Evolutionary conservation across 2,797 vertebrate species (phyloP).

Genomic region (Takifugu rubripes): DNA sequence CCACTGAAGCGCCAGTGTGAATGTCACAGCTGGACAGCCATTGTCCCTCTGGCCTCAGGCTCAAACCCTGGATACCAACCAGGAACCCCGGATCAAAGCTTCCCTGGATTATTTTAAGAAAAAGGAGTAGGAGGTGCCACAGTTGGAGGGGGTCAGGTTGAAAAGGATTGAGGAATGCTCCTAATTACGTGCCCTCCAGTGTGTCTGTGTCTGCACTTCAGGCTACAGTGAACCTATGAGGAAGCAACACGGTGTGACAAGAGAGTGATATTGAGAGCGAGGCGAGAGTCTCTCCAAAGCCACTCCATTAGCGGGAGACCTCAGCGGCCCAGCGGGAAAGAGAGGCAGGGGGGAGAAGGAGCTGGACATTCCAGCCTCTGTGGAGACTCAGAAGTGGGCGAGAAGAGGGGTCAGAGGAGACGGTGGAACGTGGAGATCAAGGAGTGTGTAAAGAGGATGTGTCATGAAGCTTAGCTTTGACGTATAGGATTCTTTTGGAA

Average conservation of each 20-base stretch:
- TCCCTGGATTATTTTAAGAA: slow-evolving; percentile 68
- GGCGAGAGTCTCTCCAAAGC: slow-evolving; percentile 52
- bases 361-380: slow-evolving; percentile 58
- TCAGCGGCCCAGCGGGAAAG: slow-evolving; percentile 38
- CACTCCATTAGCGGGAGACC: slow-evolving; percentile 56
- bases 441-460: slow-evolving; percentile 64
- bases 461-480: slow-evolving; percentile 62
- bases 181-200: slow-evolving; percentile 76
- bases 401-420: slow-evolving; percentile 50
- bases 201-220: slow-evolving; percentile 66
- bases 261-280: slow-evolving; percentile 74
- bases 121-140: slow-evolving; percentile 64
- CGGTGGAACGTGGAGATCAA: slow-evolving; percentile 59
- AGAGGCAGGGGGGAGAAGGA: slow-evolving; percentile 28
- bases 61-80: slow-evolving; percentile 68
- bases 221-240: slow-evolving; percentile 75
- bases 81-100: slow-evolving; percentile 79
- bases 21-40: slow-evolving; percentile 78
- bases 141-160: slow-evolving; percentile 58
- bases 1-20: slow-evolving; percentile 61
- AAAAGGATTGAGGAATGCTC: slow-evolving; percentile 81
- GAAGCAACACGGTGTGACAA: slow-evolving; percentile 71
- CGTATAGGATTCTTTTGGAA: slow-evolving; percentile 46
- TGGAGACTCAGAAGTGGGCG: slow-evolving; percentile 54
- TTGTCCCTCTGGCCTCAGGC: slow-evolving; percentile 64